Base-by-base conservation (phyloP, 1,140 invertebrate species). In the Apis laboriosa region DNA sequence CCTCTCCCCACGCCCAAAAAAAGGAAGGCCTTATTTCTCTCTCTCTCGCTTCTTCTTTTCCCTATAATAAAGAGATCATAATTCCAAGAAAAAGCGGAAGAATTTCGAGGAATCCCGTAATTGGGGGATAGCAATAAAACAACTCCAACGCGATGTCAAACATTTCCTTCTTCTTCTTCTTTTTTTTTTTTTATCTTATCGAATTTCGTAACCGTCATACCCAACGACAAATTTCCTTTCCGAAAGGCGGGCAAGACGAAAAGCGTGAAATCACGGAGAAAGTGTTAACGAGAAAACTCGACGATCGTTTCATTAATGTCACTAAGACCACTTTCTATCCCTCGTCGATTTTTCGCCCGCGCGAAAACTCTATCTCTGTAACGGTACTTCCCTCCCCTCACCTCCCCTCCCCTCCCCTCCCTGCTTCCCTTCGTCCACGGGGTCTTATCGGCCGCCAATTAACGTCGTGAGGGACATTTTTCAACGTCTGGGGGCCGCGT, bases 271-370 rank as follows among this genome's bases (percentile, higher is more conserved):
- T 17, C 49, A 1, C 5, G 28, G 80, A 21, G 80, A 82, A 70
- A 82, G 80, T 67, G 64, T 66, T 70, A 77, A 82, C 67, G 73
- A 60, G 43, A 34, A 17, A 13, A 21, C 34, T 53, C 19, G 49
- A 68, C 77, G 64, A 11, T 49, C 64, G 56, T 68, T 77, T 82
- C 74, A 77, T 82, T 82, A 82, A 58, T 28, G 72, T 28, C 63
- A 12, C 73, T n/a, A n/a, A 24, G 49, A 61, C 64, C 67, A 82
- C 74, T 82, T 82, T 77, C 80, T 82, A 82, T 60, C 79, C 43
- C 24, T 43, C 34, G 9, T 9, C 21, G 55, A 82, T 82, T 82
- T 82, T 82, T 82, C 64, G 21, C 63, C 64, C 15, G 28, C 13
- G 11, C 3, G 51, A 43, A 43, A 43, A 49, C 9, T 66, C 70